phyloP scores from a whole-genome alignment of 2,113 vertebrate species.

The Aegithalos caudatus region DNA sequence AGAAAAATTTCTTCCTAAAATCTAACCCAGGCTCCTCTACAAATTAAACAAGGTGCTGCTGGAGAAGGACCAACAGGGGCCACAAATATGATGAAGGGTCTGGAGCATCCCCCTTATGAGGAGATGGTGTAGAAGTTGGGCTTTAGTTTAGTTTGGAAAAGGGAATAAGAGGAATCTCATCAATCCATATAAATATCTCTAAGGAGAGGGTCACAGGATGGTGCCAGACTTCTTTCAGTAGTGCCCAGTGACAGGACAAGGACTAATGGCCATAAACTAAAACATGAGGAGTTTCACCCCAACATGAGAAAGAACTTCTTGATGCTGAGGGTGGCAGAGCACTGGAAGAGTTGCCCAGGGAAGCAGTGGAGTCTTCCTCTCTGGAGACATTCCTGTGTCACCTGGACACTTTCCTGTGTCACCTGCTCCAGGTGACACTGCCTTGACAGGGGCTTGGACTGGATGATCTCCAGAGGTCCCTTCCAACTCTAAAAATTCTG shows the following conservation, averaged over 20 bases:
- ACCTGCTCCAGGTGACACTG: not conserved
- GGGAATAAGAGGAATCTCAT: not conserved
- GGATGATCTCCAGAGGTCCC: not conserved
- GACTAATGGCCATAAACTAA: too few species aligned
- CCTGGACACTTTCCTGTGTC: not conserved
- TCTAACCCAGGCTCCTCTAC: not conserved
- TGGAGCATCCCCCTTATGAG: not conserved
- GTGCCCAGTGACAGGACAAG: fast-evolving
- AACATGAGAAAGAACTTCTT: not conserved
- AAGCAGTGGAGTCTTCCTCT: fast-evolving
- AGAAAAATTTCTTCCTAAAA: not conserved
- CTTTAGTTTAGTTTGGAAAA: not conserved
- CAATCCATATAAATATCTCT: not conserved
- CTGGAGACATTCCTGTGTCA: not conserved
- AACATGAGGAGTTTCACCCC: too few species aligned
- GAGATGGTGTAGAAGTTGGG: not conserved
- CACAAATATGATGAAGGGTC: not conserved
- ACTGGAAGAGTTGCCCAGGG: not conserved
- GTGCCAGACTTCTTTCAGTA: fast-evolving
- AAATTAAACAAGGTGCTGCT: not conserved
- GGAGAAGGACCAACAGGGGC: not conserved
- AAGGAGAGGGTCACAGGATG: not conserved
- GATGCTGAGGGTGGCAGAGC: not conserved
- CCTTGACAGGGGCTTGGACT: not conserved
- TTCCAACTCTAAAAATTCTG: not conserved